Evolutionary conservation across 2,113 vertebrate genomes (phyloP), one percentile per base, ranked within the genome.

Genomic region (Glaucidium brasilianum): DNA sequence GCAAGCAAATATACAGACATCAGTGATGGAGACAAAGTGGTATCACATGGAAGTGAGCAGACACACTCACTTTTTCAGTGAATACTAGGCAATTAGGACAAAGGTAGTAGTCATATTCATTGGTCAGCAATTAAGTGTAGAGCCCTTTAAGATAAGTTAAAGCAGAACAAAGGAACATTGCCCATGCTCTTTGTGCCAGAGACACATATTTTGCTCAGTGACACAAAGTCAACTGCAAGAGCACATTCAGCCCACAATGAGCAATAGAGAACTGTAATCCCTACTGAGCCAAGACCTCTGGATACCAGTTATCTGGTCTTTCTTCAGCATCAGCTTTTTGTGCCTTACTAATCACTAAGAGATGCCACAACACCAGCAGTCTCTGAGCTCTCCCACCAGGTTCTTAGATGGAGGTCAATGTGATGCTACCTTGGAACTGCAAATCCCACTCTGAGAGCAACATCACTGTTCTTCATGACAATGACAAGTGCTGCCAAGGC

Each of bases 131-230:
- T 75, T 43, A 80, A 92, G 15, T 32, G 63, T 74, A 94, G 82
- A 97, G 94, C 96, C 97, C 96, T 96, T 96, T 45, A 6, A 92
- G 94, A 25, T 64, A 78, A 92, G 56, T 95, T 84, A 88, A 90
- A 95, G 95, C 91, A 90, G 87, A 95, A 95, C 63, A 92, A 96
- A 94, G 64, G 89, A 92, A 84, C 1, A 0, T 17, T 76, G 77
- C 91, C 86, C 74, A 41, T 47, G 82, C 78, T 91, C 49, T 80
- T 87, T 72, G 91, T 90, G 91, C 62, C 1, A 0, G 59, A 91
- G 52, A 85, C 87, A 72, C 49, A 0, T 13, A 49, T 12, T 94
- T 89, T 67, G 43, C 81, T 79, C 85, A 62, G 66, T 58, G 81
- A 94, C 2, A 10, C 45, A 34, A 95, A 92, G 84, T 94, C 88